Percentiles rank a stretch among this genome's conserved stretches.
These are phyloP conservation scores for Megalonaias nervosa DNA, from an alignment of 1,140 invertebrate species.

Conservation along the genomic window DNA sequence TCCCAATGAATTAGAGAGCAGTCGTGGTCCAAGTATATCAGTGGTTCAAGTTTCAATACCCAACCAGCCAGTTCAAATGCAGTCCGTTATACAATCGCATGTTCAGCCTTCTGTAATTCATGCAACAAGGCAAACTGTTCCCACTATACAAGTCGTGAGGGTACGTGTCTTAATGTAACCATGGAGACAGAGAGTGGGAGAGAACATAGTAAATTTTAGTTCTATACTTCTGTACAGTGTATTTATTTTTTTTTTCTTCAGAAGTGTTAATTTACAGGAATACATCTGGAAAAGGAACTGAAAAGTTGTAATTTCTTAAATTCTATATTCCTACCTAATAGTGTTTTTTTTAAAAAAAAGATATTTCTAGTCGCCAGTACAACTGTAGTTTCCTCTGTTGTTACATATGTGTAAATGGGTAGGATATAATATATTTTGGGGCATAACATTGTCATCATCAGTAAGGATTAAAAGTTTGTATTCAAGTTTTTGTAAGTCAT, in stretches of 20 bases:
- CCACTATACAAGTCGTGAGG: slow-evolving; percentile 77
- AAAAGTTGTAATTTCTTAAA: not conserved
- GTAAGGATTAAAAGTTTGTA: slow-evolving; percentile 67
- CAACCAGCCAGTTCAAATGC: slow-evolving; percentile 74
- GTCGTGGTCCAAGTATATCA: slow-evolving; percentile 73
- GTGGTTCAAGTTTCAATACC: slow-evolving; percentile 87
- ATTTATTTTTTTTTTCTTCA: not conserved
- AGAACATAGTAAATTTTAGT: not conserved
- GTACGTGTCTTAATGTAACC: slow-evolving; percentile 33
- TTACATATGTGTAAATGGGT: not conserved
- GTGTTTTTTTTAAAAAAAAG: too few species aligned
- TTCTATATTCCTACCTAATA: too few species aligned
- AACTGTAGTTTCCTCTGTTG: not conserved
- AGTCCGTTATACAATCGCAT: slow-evolving; percentile 93
- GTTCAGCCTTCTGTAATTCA: slow-evolving; percentile 94
- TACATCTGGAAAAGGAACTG: not conserved
- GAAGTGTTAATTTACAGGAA: not conserved
- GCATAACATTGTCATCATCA: slow-evolving; percentile 71
- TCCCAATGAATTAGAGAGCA: too few species aligned
- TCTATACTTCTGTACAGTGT: slow-evolving; percentile 1
- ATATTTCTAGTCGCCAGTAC: too few species aligned
- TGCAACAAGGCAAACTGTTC: slow-evolving; percentile 85
- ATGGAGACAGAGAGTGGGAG: not conserved
- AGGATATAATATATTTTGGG: not conserved
- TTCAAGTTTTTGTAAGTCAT: slow-evolving; percentile 25